Evolutionary conservation across 2,797 vertebrate genomes (phyloP), one percentile per base, ranked within the genome.

Genomic region (Coranthus polyacanthus): DNA sequence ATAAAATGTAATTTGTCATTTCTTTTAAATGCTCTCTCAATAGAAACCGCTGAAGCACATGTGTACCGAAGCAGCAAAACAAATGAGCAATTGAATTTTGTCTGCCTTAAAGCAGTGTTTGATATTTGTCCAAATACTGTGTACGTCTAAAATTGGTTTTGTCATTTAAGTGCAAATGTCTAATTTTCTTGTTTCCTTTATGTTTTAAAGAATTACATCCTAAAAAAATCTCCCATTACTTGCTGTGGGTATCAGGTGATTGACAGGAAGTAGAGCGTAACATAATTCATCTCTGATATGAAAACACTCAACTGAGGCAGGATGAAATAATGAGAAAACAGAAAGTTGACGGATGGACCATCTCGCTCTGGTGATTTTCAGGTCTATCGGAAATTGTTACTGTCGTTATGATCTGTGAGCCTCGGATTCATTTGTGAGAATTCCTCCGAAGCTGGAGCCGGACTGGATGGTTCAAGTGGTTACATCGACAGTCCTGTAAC

Each of bases 261-360:
- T 75, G 58, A 58, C 51, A 22, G 63, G 51, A 67, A 67, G n/a
- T 55, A 56, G 43, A 73, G 70, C 63, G 9, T 43, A 39, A 52
- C n/a, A 6, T 34, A 56, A 29, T 13, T 34, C 52, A 32, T 46
- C 59, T 3, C 46, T 43, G 46, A 63, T 46, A 47, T 46, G 46
- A 52, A 56, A 47, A 68, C 46, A 26, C 38, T 55, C 50, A 56
- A 52, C 41, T 6, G 41, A 52, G 58, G 39, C 32, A 26, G 17
- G 6, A 34, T 26, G 45, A 26, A 39, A 68, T 56, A 51, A 68
- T 62, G 64, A 63, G 53, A 68, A 46, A 58, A 63, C 39, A 45
- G 8, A 45, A 24, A 56, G 20, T 15, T 54, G 21, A 55, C 50
- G 49, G 50, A 50, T 32, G 37, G 43, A 43, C 21, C 56, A 22